phyloP scores from a whole-genome alignment of 2,888 invertebrate species.

The Aleiodes leptofemur region DNA sequence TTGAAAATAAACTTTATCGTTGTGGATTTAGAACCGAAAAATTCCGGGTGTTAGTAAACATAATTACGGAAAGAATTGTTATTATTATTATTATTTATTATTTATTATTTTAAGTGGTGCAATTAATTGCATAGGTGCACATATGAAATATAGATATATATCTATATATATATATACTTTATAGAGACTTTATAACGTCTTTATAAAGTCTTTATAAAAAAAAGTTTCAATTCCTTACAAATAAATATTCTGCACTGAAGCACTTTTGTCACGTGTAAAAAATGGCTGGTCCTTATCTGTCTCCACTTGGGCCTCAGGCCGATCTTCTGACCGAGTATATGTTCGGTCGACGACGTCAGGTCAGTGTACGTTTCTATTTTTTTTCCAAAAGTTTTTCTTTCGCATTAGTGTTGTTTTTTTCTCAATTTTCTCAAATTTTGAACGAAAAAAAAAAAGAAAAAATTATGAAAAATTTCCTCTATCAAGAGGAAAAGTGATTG shows the following conservation, averaged over 20 bases:
- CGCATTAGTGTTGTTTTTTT: not conserved
- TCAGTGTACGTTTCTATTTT: constrained; percentile 74
- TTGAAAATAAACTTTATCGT: too few species aligned
- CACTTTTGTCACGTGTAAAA: too few species aligned
- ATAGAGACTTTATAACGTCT: too few species aligned
- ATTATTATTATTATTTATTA: not conserved
- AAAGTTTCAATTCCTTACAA: too few species aligned
- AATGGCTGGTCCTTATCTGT: constrained; percentile 92
- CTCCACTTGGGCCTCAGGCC: constrained; percentile 84
- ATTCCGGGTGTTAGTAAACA: too few species aligned
- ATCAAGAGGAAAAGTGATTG: too few species aligned
- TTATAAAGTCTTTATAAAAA: too few species aligned
- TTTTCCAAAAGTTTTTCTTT: constrained; percentile 31
- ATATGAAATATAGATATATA: too few species aligned
- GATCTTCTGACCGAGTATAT: constrained; percentile 94
- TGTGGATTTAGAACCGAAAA: too few species aligned
- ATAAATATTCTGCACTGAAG: too few species aligned
- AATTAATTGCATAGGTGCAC: constrained; percentile 4
- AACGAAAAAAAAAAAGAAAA: not conserved
- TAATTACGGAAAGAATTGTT: not conserved
- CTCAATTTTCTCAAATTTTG: not conserved
- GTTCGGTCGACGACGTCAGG: constrained; percentile 89
- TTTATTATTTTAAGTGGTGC: not conserved
- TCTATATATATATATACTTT: too few species aligned
- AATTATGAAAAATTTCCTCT: too few species aligned